Base-by-base conservation (phyloP, 1,140 invertebrate species). In the Papilio polyxenes region DNA sequence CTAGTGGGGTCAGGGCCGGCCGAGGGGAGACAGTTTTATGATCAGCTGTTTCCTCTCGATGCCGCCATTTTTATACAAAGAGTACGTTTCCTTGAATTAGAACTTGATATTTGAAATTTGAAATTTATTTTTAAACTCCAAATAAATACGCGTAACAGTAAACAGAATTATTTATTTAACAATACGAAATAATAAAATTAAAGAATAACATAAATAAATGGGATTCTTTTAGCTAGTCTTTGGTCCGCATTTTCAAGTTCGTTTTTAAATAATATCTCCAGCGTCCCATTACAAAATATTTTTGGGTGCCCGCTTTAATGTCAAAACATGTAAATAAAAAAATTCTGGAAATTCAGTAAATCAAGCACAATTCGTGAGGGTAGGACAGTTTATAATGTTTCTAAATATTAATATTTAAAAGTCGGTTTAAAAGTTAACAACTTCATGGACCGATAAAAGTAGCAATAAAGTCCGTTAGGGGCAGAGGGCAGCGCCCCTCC, bases 1-100 rank as follows among this genome's bases (percentile, higher is more conserved):
- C 93, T 94, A 94, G 92, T 94, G 92, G 92, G 92, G 92, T 92
- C 91, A 91, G 85, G 83, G 82, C 87, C 89, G 90, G 85, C 82
- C 87, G 83, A 85, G 87, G 84, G 86, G 87, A 90, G 91, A 92
- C 89, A 90, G 87, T 89, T 92, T 90, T 91, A 90, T 89, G 91
- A 92, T 93, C 91, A 91, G 90, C 89, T 92, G 91, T 89, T 87
- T 87, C 81, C 81, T 86, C 83, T 80, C 78, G 62, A 80, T 69
- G 53, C 78, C 78, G 78, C 78, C 59, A 80, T 65, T 80, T 65
- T 80, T 80, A 37, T 79, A 31, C 48, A 53, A 53, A 17, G 56
- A 59, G n/a, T 56, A 56, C 75, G 20, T 77, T 77, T 77, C 51
- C 65, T 72, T 37, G 65, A 76, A 76, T 76, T 76, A 76, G 75